phyloP scores from a whole-genome alignment of 2,797 vertebrate genomes.

The Prionace glauca region DNA sequence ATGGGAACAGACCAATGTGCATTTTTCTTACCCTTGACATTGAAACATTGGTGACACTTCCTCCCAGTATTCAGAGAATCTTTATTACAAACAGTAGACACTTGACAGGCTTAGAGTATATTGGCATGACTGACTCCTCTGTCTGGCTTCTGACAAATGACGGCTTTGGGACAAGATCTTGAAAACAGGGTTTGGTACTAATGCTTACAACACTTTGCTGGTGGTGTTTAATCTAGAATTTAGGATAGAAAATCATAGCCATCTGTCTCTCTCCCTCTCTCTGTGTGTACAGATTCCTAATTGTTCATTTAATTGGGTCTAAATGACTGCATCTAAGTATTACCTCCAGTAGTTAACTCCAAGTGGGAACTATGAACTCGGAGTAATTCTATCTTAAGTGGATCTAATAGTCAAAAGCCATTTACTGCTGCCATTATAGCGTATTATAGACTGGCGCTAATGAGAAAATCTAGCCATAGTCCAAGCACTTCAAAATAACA shows the following conservation, averaged over 20 bases:
- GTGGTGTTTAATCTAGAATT: neutral
- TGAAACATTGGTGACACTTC: neutral
- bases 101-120: neutral
- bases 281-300: neutral
- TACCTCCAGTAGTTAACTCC: neutral
- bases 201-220: neutral
- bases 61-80: neutral
- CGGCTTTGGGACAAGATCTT: neutral
- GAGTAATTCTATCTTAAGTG: neutral
- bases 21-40: neutral
- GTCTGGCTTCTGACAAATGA: neutral
- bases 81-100: neutral
- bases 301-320: neutral
- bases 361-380: neutral
- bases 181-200: neutral
- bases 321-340: neutral
- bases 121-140: conserved; percentile 18
- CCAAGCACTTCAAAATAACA: neutral
- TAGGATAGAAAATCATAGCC: conserved; percentile 27
- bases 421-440: neutral
- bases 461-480: neutral
- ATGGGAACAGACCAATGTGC: neutral
- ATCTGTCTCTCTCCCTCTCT: neutral
- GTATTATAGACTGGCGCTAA: neutral
- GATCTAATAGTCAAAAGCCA: conserved; percentile 13